phyloP scores from a whole-genome alignment of 2,888 invertebrate genomes.

The Melinopterus prodromus region DNA sequence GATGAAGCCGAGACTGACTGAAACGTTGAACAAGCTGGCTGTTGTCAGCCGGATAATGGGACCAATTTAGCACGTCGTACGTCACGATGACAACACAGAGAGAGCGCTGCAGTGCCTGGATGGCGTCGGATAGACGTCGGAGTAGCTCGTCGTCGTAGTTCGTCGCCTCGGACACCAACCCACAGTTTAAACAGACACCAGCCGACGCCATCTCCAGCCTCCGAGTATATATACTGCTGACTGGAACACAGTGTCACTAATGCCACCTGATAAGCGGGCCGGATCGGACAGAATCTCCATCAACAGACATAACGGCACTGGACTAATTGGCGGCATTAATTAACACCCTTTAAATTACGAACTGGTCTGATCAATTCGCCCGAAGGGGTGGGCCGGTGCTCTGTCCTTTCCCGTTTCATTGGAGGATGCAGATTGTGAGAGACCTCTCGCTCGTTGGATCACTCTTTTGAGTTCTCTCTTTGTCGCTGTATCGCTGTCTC shows the following conservation, averaged over 20 bases:
- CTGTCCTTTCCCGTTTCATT: background rate
- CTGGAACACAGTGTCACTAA: constrained; percentile 29
- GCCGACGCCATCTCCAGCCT: background rate
- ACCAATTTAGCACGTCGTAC: constrained; percentile 33
- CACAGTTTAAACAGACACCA: constrained; percentile 14
- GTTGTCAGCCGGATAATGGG: constrained; percentile 27
- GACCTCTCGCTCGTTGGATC: background rate
- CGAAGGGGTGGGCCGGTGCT: background rate
- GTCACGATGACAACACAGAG: constrained; percentile 26
- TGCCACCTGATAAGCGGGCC: constrained; percentile 30
- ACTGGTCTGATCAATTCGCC: constrained; percentile 27
- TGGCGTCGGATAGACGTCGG: background rate
- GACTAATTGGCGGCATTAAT: constrained; percentile 45
- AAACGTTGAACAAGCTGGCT: background rate
- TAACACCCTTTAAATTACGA: constrained; percentile 45
- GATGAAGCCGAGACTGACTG: background rate
- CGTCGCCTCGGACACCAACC: background rate
- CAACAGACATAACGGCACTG: constrained; percentile 32
- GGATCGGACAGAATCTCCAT: constrained; percentile 37
- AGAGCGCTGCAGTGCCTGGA: background rate
- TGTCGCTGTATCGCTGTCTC: background rate
- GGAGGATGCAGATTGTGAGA: background rate
- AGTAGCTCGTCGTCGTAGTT: background rate
- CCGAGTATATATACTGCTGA: background rate
- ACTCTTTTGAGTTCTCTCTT: no score